These are phyloP conservation scores for Neoascia interrupta DNA, from an alignment of 2,888 invertebrate genomes.

Conservation along the genomic window DNA sequence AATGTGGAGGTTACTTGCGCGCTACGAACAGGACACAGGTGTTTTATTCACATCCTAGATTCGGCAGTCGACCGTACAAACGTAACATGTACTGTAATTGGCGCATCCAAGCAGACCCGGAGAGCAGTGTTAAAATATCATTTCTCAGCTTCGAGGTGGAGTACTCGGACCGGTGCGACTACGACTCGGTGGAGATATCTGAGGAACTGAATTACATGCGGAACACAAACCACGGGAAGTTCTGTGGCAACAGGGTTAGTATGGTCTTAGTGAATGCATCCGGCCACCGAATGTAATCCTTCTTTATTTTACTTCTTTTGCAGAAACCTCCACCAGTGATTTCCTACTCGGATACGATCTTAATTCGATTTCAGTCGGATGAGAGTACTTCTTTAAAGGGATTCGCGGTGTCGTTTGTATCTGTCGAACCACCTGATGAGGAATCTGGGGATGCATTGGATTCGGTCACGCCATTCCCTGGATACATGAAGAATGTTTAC, in stretches of 20 bases:
- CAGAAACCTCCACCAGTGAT: slow-evolving; percentile 93
- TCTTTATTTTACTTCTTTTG: slow-evolving; percentile 70
- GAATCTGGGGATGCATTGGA: slow-evolving; percentile 74
- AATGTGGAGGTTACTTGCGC: slow-evolving; percentile 94
- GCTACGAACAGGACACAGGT: slow-evolving; percentile 89
- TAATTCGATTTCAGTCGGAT: slow-evolving; percentile 94
- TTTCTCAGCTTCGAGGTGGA: slow-evolving; percentile 88
- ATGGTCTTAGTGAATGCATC: neutral
- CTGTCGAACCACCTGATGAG: slow-evolving; percentile 83
- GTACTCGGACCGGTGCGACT: slow-evolving; percentile 93
- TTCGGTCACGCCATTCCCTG: slow-evolving; percentile 78
- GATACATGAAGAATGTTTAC: slow-evolving; percentile 77
- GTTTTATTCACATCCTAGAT: slow-evolving; percentile 96
- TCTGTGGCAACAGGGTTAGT: slow-evolving; percentile 91
- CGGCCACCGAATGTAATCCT: neutral
- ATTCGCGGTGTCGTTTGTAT: slow-evolving; percentile 92
- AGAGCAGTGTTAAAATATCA: slow-evolving; percentile 89
- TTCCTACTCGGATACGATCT: slow-evolving; percentile 91
- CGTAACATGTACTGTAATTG: slow-evolving; percentile 95
- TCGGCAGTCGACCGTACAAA: slow-evolving; percentile 93
- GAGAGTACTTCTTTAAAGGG: slow-evolving; percentile 94
- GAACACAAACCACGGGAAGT: slow-evolving; percentile 86
- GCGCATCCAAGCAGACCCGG: slow-evolving; percentile 92
- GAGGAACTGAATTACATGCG: slow-evolving; percentile 87
- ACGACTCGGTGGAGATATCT: slow-evolving; percentile 94